A percentile compares a stretch with the other conserved stretches of the same genome.
phyloP scores from a whole-genome alignment of 2,113 vertebrate genomes.

The Spea bombifrons region DNA sequence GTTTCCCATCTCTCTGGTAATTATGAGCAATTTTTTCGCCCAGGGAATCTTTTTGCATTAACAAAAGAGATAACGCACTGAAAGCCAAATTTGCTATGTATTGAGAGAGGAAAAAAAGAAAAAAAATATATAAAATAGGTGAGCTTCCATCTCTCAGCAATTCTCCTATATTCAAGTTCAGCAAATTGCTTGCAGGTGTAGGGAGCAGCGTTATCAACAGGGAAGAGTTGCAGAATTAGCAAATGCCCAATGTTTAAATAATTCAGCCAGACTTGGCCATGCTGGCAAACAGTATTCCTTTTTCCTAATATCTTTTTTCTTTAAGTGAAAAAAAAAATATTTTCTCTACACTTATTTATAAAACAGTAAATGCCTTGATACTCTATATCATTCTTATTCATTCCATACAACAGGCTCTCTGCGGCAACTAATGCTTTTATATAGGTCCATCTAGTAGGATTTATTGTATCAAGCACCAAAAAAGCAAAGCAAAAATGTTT shows the following conservation, averaged over 20 bases:
- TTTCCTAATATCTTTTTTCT: conserved; percentile 72
- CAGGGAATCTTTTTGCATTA: conserved; percentile 97
- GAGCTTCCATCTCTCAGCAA: conserved; percentile 88
- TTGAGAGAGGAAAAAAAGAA: conserved; percentile 70
- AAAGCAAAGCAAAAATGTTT: too few relatives aligned
- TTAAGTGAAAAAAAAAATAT: conserved; percentile 29
- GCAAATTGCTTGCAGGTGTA: conserved; percentile 99
- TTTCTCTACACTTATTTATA: conserved; percentile 55
- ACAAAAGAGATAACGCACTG: conserved; percentile 98
- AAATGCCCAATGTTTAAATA: conserved; percentile 89
- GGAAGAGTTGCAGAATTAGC: conserved; percentile 90
- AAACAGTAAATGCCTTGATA: conserved; percentile 51
- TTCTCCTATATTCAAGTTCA: conserved; percentile 86
- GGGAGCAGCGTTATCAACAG: conserved; percentile 88
- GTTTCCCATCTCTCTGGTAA: conserved; percentile 99
- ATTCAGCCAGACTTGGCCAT: conserved; percentile 85
- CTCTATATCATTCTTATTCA: conserved; percentile 50
- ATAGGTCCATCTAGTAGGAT: neutral
- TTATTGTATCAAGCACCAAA: too few relatives aligned
- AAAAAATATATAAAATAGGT: conserved; percentile 85
- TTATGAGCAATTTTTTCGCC: conserved; percentile 99
- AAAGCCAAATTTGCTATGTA: conserved; percentile 96
- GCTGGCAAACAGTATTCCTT: conserved; percentile 81
- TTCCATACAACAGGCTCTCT: conserved; percentile 49
- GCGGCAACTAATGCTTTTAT: neutral